Conservation (phyloP, 2,797 vertebrate species). For the Acestrorhynchus altus region DNA sequence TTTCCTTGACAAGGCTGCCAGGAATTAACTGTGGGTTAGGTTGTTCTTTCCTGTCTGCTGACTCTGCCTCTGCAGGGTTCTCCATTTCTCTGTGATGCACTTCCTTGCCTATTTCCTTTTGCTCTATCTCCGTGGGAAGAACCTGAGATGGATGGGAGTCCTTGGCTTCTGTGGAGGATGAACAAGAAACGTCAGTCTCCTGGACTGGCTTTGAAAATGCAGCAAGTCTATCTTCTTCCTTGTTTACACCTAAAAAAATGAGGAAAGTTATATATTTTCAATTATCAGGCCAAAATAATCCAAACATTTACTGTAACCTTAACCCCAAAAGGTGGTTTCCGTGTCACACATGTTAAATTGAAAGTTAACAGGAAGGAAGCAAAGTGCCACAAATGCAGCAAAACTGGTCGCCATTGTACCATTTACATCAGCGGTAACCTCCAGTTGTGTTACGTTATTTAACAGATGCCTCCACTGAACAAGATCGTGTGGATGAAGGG, state of each 20-base stretch:
- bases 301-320: neutral
- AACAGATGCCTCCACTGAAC: too few species aligned
- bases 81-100: slow-evolving; percentile 72
- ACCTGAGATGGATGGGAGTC: slow-evolving; percentile 58
- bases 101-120: slow-evolving; percentile 68
- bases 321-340: too few species aligned
- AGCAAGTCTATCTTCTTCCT: slow-evolving; percentile 80
- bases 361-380: too few species aligned
- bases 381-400: too few species aligned
- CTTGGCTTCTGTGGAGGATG: slow-evolving; percentile 65
- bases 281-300: neutral
- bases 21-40: slow-evolving; percentile 61
- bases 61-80: slow-evolving; percentile 55
- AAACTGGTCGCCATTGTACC: too few species aligned
- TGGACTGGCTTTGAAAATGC: slow-evolving; percentile 72
- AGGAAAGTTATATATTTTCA: neutral
- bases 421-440: too few species aligned
- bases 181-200: slow-evolving; percentile 74
- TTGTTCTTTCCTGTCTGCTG: slow-evolving; percentile 75
- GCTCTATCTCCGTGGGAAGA: slow-evolving; percentile 58
- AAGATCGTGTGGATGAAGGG: too few species aligned
- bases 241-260: slow-evolving; percentile 80
- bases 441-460: too few species aligned
- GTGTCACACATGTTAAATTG: too few species aligned
- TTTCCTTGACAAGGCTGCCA: slow-evolving; percentile 59